These are phyloP conservation scores for Mustela erminea DNA, from an alignment of 2,797 vertebrate genomes.

Conservation along the genomic window DNA sequence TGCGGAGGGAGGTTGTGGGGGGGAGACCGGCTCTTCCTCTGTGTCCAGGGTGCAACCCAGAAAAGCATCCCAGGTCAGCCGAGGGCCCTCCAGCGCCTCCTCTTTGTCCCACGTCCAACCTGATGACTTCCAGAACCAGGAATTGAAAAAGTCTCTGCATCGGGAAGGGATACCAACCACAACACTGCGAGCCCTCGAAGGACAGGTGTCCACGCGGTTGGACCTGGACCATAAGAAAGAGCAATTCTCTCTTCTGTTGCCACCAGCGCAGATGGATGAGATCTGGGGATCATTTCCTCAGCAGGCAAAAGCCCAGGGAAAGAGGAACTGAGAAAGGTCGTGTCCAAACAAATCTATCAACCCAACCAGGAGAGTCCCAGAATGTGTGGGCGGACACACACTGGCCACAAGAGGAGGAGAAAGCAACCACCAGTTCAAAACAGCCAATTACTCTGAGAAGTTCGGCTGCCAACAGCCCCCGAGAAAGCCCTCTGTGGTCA, in stretches of 20 bases:
- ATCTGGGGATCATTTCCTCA: conserved; percentile 70
- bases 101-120: not conserved
- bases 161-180: conserved; percentile 48
- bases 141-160: not conserved
- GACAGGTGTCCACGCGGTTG: conserved; percentile 76
- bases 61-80: conserved; percentile 24
- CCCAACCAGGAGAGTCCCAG: not conserved
- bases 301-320: conserved; percentile 73
- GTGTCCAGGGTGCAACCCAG: not conserved
- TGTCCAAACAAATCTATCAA: conserved; percentile 75
- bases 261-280: conserved; percentile 80
- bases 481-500: not conserved
- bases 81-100: not conserved
- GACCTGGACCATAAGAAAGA: conserved; percentile 73
- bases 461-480: not conserved
- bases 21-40: not conserved
- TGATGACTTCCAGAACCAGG: conserved; percentile 72
- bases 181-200: not conserved
- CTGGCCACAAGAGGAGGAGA: not conserved
- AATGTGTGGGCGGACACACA: not conserved
- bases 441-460: accelerated
- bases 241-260: conserved; percentile 75
- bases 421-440: not conserved
- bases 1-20: not conserved
- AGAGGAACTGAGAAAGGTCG: conserved; percentile 79